A percentile compares a stretch with the other conserved stretches of the same genome.
These are phyloP conservation scores for Varroa destructor DNA, from an alignment of 1,140 invertebrate genomes.

Conservation along the genomic window DNA sequence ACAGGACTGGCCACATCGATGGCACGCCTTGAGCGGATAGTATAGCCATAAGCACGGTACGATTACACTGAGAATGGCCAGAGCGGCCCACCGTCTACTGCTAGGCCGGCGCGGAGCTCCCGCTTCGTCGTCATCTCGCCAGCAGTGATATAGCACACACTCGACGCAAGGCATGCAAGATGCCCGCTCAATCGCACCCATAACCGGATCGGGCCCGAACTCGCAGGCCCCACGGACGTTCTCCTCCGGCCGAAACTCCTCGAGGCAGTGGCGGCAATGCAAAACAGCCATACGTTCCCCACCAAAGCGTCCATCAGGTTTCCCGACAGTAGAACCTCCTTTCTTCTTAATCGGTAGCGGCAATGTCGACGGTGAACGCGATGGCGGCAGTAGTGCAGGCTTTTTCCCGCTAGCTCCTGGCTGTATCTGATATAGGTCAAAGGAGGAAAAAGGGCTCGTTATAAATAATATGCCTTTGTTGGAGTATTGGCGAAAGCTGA, in stretches of 20 bases:
- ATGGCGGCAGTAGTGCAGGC: slow-evolving; percentile 35
- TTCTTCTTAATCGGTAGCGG: slow-evolving; percentile 54
- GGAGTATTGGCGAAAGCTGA: too few relatives aligned
- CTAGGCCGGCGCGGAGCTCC: slow-evolving; percentile 46
- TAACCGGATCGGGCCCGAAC: slow-evolving; percentile 69
- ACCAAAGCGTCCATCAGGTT: slow-evolving; percentile 30
- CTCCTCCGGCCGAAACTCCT: slow-evolving; percentile 51
- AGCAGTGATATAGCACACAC: slow-evolving; percentile 81
- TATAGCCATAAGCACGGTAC: slow-evolving; percentile 89
- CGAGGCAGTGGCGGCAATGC: slow-evolving; percentile 44
- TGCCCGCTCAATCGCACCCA: slow-evolving; percentile 61
- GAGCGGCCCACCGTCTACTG: slow-evolving; percentile 58
- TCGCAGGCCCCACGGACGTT: slow-evolving; percentile 71
- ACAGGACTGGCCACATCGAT: slow-evolving; percentile 61
- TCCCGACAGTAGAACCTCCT: slow-evolving; percentile 38
- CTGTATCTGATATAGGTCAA: slow-evolving; percentile 38
- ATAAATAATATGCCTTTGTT: too few relatives aligned
- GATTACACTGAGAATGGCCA: slow-evolving; percentile 67
- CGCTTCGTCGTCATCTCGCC: slow-evolving; percentile 60
- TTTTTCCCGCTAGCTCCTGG: slow-evolving; percentile 51
- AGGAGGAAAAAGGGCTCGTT: slow-evolving; percentile 34
- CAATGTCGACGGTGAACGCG: slow-evolving; percentile 34
- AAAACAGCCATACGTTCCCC: slow-evolving; percentile 35
- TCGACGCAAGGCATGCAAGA: slow-evolving; percentile 63
- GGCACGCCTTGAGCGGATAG: slow-evolving; percentile 65